Conservation (phyloP, 2,888 invertebrate species). For the Harpalus rufipes region DNA sequence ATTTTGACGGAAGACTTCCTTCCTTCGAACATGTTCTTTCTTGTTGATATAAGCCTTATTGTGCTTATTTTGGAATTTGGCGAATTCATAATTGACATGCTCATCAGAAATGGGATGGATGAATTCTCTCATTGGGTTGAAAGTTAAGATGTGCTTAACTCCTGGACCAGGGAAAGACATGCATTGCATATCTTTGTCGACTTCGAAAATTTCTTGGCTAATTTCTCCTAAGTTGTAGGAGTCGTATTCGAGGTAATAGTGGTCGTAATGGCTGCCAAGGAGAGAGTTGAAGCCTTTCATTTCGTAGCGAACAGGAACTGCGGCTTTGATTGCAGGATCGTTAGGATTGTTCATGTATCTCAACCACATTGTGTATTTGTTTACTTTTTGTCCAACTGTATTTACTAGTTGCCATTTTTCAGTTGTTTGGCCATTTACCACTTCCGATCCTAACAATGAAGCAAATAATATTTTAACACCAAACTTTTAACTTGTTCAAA, state of each 20-base stretch:
- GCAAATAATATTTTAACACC: background rate
- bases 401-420: conserved; percentile 88
- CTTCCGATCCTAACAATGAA: conserved; percentile 80
- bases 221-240: conserved; percentile 84
- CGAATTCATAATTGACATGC: conserved; percentile 88
- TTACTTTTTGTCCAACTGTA: conserved; percentile 87
- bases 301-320: conserved; percentile 91
- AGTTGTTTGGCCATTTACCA: conserved; percentile 84
- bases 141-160: conserved; percentile 85
- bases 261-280: conserved; percentile 97
- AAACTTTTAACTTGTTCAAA: too few species aligned
- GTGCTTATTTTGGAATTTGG: conserved; percentile 86
- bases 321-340: conserved; percentile 76
- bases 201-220: conserved; percentile 83
- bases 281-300: conserved; percentile 96
- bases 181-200: conserved; percentile 83
- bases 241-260: conserved; percentile 92
- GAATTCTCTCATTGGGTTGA: conserved; percentile 97
- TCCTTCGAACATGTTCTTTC: conserved; percentile 84
- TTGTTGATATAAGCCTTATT: conserved; percentile 82
- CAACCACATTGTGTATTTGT: conserved; percentile 94
- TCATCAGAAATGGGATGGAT: conserved; percentile 84
- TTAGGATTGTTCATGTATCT: conserved; percentile 83
- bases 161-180: conserved; percentile 93
- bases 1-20: conserved; percentile 92